Evolutionary conservation across 2,113 vertebrate species (phyloP).

Genomic region (Psilopsiagon aurifrons): DNA sequence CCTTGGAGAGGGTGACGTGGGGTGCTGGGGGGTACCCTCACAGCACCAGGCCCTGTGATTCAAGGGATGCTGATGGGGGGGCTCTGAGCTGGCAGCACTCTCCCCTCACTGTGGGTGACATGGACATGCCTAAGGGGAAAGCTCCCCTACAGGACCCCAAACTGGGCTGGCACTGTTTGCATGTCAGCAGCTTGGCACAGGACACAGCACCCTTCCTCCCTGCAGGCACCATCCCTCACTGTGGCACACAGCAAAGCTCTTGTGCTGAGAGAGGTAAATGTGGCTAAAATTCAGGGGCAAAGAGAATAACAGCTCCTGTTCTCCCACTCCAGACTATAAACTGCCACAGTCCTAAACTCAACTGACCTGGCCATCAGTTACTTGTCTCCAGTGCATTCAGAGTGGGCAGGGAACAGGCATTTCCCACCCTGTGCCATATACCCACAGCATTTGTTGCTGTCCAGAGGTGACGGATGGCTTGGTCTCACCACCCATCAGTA

Average conservation of each 20-base stretch:
- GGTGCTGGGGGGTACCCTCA: neutral
- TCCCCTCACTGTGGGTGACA: neutral
- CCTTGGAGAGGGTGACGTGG: neutral
- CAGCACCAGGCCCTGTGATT: neutral
- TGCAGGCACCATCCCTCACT: accelerated
- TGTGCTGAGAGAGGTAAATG: neutral
- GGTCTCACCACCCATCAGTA: neutral
- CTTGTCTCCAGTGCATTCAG: accelerated
- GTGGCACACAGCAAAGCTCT: neutral
- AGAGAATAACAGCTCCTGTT: neutral
- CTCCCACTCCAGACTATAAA: neutral
- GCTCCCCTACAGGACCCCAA: neutral
- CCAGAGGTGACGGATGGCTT: neutral
- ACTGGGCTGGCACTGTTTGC: neutral
- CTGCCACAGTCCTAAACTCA: accelerated
- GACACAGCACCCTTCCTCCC: neutral
- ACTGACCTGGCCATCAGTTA: neutral
- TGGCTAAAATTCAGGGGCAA: neutral
- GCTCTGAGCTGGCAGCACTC: neutral
- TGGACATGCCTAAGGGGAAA: neutral
- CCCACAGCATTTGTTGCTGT: accelerated
- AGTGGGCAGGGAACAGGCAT: neutral
- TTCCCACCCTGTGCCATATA: accelerated
- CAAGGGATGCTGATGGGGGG: accelerated
- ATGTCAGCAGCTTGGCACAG: neutral